A percentile compares a stretch with the other conserved stretches of the same genome.
phyloP scores from a whole-genome alignment of 1,140 invertebrate genomes.

The Trypoxylus dichotomus region DNA sequence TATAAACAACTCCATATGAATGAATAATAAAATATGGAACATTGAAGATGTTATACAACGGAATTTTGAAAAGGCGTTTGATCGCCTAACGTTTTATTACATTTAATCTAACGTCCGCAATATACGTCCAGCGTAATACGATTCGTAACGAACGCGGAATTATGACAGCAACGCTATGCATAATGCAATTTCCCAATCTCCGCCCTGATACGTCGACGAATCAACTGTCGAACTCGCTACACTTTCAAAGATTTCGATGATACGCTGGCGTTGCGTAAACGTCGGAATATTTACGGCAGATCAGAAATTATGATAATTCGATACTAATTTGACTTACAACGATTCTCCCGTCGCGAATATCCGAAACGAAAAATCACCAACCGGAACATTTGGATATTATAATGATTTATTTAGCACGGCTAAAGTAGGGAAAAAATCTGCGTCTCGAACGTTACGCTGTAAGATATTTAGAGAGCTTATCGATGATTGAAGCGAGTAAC shows the following conservation, averaged over 20 bases:
- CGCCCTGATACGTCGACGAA: not conserved
- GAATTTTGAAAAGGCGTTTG: too few relatives aligned
- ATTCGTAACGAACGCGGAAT: not conserved
- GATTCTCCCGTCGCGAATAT: not conserved
- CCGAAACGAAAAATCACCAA: not conserved
- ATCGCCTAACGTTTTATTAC: too few relatives aligned
- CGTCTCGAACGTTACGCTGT: not conserved
- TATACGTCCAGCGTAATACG: not conserved
- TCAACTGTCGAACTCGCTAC: not conserved
- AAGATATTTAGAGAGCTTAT: not conserved
- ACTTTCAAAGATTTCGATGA: slow-evolving; percentile 6
- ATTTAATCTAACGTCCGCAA: too few relatives aligned
- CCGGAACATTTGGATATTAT: slow-evolving; percentile 3
- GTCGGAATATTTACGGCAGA: not conserved
- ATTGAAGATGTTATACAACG: too few relatives aligned
- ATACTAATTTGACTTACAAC: not conserved
- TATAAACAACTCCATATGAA: too few relatives aligned
- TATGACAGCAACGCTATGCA: not conserved
- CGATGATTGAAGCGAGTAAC: not conserved
- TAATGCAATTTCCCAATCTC: not conserved
- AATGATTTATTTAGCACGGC: not conserved
- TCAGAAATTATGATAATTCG: not conserved
- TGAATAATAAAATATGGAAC: too few relatives aligned
- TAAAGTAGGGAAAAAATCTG: not conserved
- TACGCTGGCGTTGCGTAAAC: not conserved